phyloP scores from a whole-genome alignment of 1,140 invertebrate species.

The Panonychus citri region DNA sequence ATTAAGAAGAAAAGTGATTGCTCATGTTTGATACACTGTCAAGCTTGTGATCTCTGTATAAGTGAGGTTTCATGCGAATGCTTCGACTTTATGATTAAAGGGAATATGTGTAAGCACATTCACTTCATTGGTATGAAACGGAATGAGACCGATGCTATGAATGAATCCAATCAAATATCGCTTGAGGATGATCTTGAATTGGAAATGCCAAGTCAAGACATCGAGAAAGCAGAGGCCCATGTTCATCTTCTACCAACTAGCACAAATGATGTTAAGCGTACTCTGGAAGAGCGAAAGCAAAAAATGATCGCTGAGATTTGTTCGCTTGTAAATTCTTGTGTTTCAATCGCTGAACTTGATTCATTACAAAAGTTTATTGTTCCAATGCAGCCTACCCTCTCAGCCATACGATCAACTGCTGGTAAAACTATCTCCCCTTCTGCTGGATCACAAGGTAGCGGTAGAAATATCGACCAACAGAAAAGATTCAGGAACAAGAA shows the following conservation, averaged over 20 bases:
- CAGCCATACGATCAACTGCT: neutral
- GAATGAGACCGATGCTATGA: neutral
- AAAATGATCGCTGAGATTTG: neutral
- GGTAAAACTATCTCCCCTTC: neutral
- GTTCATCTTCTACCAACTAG: neutral
- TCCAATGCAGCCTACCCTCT: neutral
- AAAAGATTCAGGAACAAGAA: neutral
- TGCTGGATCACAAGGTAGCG: neutral
- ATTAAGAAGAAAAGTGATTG: neutral
- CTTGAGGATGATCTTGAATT: neutral
- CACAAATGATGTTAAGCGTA: neutral
- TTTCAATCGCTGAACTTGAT: neutral
- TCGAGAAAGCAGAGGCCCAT: neutral
- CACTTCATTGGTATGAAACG: neutral
- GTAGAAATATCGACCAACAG: neutral
- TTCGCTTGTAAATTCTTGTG: neutral
- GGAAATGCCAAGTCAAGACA: neutral
- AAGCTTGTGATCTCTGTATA: neutral
- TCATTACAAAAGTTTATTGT: neutral
- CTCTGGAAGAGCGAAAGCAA: neutral
- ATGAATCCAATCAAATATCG: too few species aligned
- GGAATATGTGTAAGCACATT: neutral
- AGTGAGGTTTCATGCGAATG: neutral
- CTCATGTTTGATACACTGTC: neutral
- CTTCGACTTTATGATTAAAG: neutral